Evolutionary conservation across 2,797 vertebrate species (phyloP), one percentile per base, ranked within the genome.

Genomic region (Gobionotothen gibberifrons): DNA sequence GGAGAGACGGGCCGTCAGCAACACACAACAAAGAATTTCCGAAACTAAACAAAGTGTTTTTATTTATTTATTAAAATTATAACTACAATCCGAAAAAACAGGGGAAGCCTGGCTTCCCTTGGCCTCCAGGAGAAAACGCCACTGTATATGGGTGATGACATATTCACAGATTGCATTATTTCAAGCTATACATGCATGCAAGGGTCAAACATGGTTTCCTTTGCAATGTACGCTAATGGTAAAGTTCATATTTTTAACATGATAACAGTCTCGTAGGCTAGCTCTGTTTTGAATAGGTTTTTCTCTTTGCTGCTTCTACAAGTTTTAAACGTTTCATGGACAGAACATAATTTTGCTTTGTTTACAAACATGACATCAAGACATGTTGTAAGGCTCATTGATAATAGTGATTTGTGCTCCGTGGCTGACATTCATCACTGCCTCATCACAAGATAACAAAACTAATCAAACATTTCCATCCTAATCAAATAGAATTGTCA

Each of bases 351-450:
- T 26, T n/a, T n/a, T n/a, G n/a, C n/a, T n/a, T n/a, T n/a, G n/a
- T n/a, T n/a, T n/a, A 72, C 12, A 32, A 69, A 17, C 60, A 61
- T 47, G 49, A 55, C 58, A 49, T 78, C 32, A 43, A 54, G 60
- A 60, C 61, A 65, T 68, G 29, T 47, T 55, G 40, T 82, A 12
- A 51, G 72, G 26, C 61, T 79, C 56, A 78, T 84, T 85, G 73
- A 54, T 81, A 73, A 53, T 58, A 12, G 9, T 46, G 10, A 43
- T 87, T 64, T 85, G 59, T 81, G 55, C 60, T 62, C 16, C 14
- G 9, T 29, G 15, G n/a, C 47, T 12, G 29, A 57, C 22, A 36
- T 48, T 53, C 55, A 19, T 49, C 3, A 51, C 53, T 29, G 10
- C 14, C 4, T 43, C 53, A 57, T 78, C 77, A 76, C 44, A 62